These are phyloP conservation scores for Hydrolagus colliei DNA, from an alignment of 2,797 vertebrate species.

Conservation along the genomic window DNA sequence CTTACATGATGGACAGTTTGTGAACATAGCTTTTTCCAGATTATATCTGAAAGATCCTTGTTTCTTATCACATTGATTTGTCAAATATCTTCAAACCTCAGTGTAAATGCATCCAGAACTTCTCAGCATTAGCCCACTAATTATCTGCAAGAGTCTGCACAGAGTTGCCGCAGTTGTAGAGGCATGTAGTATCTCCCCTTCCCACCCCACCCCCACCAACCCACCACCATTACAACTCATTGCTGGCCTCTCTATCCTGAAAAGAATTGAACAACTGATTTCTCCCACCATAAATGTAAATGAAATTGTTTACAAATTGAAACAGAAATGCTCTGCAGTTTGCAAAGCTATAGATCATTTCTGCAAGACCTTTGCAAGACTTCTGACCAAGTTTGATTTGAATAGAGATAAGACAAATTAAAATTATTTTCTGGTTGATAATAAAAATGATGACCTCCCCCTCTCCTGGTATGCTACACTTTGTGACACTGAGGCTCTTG, in stretches of 20 bases:
- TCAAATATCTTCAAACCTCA: neutral
- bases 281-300: neutral
- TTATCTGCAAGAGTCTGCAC: neutral
- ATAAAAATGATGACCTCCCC: neutral
- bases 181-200: neutral
- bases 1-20: slow-evolving; percentile 10
- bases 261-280: slow-evolving; percentile 4
- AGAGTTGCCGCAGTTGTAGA: neutral
- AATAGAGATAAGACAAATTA: neutral
- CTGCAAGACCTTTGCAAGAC: no score
- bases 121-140: neutral
- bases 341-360: neutral
- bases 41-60: neutral
- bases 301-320: slow-evolving; percentile 12
- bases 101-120: no score
- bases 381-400: neutral
- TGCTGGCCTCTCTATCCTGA: neutral
- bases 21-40: slow-evolving; percentile 10
- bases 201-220: neutral
- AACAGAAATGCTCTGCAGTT: slow-evolving; percentile 1
- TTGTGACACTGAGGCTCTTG: no score
- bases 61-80: slow-evolving; percentile 1
- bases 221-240: neutral
- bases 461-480: neutral
- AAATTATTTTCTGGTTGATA: neutral